phyloP scores from a whole-genome alignment of 2,797 vertebrate species.

The Pseudocheirus occidentalis region DNA sequence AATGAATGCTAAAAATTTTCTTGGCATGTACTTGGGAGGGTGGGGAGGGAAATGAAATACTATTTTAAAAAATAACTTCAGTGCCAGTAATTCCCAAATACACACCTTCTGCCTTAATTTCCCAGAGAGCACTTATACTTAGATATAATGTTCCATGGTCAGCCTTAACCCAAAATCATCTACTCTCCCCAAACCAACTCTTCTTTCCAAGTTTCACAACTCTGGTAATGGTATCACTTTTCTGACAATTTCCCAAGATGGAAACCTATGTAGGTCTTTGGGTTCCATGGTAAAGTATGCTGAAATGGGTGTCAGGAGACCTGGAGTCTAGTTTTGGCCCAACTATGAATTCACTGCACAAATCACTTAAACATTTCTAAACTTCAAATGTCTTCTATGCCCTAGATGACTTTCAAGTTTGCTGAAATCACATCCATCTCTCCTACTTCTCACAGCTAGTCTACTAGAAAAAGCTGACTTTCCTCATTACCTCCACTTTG shows the following conservation, averaged over 20 bases:
- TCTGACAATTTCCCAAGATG: neutral
- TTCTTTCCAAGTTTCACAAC: neutral
- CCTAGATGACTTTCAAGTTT: neutral
- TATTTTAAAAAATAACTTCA: neutral
- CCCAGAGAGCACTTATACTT: neutral
- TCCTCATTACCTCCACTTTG: neutral
- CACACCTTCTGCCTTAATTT: neutral
- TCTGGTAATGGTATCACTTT: neutral
- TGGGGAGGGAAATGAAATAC: no score
- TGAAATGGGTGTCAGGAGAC: neutral
- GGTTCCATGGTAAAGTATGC: neutral
- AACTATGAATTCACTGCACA: neutral
- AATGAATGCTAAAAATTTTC: no score
- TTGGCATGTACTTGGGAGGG: no score
- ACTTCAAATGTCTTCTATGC: neutral
- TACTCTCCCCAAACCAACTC: neutral
- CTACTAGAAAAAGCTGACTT: neutral
- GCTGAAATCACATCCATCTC: neutral
- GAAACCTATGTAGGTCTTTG: neutral
- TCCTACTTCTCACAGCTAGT: neutral
- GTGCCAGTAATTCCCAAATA: neutral
- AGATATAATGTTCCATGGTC: neutral
- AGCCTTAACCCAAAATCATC: neutral
- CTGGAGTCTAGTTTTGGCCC: neutral
- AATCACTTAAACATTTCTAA: neutral